A percentile compares a stretch with the other conserved stretches of the same genome.
phyloP scores from a whole-genome alignment of 2,888 invertebrate species.

The Barypeithes pellucidus region DNA sequence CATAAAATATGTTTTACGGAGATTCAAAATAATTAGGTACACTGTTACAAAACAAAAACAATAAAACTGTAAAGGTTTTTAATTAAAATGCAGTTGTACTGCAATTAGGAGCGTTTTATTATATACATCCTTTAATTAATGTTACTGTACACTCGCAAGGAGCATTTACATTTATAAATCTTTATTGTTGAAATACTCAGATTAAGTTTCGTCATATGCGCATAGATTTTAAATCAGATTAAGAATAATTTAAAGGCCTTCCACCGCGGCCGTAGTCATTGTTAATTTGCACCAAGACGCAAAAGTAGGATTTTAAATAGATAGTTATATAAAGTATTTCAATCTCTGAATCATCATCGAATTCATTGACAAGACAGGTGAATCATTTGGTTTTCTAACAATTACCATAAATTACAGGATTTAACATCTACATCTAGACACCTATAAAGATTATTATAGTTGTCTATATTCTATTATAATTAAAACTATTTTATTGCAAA shows the following conservation, averaged over 20 bases:
- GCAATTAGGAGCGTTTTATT: constrained; percentile 27
- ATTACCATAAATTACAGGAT: constrained; percentile 33
- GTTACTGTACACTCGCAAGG: constrained; percentile 27
- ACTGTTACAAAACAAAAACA: constrained; percentile 40
- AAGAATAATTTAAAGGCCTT: background rate
- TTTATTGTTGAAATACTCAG: constrained; percentile 31
- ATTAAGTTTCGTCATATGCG: background rate
- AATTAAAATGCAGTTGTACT: constrained; percentile 32
- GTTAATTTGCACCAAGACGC: no score
- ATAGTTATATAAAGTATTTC: background rate
- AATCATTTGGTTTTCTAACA: constrained; percentile 25
- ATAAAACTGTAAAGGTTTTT: constrained; percentile 33
- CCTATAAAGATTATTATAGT: background rate
- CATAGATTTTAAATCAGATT: constrained; percentile 32
- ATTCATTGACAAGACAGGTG: constrained; percentile 26
- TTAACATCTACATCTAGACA: background rate
- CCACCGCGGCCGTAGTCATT: no score
- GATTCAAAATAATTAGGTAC: constrained; percentile 29
- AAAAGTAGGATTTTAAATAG: no score
- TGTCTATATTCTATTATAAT: background rate
- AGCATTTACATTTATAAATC: constrained; percentile 35
- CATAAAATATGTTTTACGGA: background rate
- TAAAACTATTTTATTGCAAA: background rate
- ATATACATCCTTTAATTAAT: constrained; percentile 34
- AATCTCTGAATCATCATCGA: constrained; percentile 28